A percentile compares a stretch with the other conserved stretches of the same genome.
Conservation (phyloP, 2,797 vertebrate genomes). For the Lagodon rhomboides region DNA sequence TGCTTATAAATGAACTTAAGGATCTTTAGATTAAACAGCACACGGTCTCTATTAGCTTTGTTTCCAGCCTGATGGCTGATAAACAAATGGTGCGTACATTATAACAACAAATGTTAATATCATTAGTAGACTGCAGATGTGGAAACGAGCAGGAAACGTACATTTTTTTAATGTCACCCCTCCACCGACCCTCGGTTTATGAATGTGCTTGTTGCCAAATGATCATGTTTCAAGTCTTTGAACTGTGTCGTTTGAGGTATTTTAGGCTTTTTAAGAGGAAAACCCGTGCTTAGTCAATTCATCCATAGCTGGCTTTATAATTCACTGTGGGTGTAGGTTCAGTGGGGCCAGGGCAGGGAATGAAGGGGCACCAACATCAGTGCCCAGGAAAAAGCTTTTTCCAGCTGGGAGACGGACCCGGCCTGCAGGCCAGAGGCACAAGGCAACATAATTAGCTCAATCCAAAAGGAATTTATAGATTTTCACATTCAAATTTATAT, state of each 20-base stretch:
- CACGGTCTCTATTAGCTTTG: constrained; percentile 14
- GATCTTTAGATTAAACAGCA: constrained; percentile 25
- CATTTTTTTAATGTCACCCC: constrained; percentile 44
- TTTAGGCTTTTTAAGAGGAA: constrained; percentile 60
- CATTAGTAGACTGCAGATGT: constrained; percentile 57
- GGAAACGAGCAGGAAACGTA: constrained; percentile 50
- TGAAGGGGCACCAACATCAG: constrained; percentile 48
- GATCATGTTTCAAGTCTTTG: constrained; percentile 70
- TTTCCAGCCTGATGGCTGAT: constrained; percentile 29
- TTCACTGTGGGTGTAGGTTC: constrained; percentile 53
- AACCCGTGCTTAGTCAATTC: constrained; percentile 57
- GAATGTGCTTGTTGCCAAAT: constrained; percentile 55
- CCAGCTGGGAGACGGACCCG: constrained; percentile 60
- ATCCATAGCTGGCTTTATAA: constrained; percentile 51
- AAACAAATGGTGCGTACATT: constrained; percentile 36
- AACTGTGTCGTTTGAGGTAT: constrained; percentile 65
- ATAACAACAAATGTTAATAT: constrained; percentile 48
- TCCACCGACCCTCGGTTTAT: constrained; percentile 52
- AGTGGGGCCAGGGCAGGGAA: constrained; percentile 34
- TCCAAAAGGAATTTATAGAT: constrained; percentile 73
- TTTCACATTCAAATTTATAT: constrained; percentile 75
- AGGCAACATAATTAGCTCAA: constrained; percentile 66
- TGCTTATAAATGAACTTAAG: constrained; percentile 38
- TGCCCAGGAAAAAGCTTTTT: constrained; percentile 54
- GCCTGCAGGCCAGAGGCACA: constrained; percentile 38